These are phyloP conservation scores for Hirundo rustica DNA, from an alignment of 2,797 vertebrate species.

Conservation along the genomic window DNA sequence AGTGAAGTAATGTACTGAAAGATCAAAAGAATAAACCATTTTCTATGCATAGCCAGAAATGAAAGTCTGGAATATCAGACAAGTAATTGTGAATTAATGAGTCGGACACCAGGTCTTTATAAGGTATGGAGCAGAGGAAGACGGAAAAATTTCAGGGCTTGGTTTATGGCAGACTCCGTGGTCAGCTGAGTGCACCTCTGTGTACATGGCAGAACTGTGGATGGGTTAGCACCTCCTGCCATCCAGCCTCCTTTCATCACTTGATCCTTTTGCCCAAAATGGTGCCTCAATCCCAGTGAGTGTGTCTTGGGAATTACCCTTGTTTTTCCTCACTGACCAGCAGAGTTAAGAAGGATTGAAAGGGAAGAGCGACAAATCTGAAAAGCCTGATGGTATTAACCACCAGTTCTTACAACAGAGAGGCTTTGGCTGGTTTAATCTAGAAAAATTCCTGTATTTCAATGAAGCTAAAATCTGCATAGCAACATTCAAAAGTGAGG, in stretches of 20 bases:
- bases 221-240: not conserved
- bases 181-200: not conserved
- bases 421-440: not conserved
- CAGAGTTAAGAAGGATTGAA: not conserved
- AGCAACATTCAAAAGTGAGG: not conserved
- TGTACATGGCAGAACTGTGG: not conserved
- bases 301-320: not conserved
- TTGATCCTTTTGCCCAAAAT: not conserved
- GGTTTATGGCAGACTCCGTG: fast-evolving
- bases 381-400: not conserved
- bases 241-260: not conserved
- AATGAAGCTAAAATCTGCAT: not conserved
- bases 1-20: not conserved
- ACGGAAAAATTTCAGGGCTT: not conserved
- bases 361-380: not conserved
- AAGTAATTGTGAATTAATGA: not conserved
- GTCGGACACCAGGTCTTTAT: not conserved
- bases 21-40: not conserved
- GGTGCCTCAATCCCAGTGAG: not conserved
- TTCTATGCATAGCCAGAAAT: not conserved
- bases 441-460: not conserved
- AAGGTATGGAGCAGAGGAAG: not conserved
- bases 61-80: not conserved
- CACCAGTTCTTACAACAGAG: not conserved
- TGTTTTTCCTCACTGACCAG: not conserved